Base-by-base conservation (phyloP, 2,797 vertebrate species). In the Acrocephalus scirpaceus region DNA sequence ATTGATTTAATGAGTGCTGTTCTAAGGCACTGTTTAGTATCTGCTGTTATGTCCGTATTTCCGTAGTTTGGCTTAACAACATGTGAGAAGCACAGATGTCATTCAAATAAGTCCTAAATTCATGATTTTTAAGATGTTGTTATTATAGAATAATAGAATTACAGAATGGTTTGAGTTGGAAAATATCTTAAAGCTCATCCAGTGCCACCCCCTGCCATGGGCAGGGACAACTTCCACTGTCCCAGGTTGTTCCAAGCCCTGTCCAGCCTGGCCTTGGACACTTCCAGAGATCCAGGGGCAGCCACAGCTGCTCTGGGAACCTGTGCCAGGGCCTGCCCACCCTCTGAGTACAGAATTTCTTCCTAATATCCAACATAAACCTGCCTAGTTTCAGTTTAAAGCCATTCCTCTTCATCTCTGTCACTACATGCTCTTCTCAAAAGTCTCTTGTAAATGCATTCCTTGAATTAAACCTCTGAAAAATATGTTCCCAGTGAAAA, bases 251-350 rank as follows among this genome's bases (percentile, higher is more conserved):
- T 74, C 47, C 61, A 47, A 80, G 20, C n/a, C 29, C 45, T 0
- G 0, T 73, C 53, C 61, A 61, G 0, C 54, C 47, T 48, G 54
- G 40, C 21, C 54, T 67, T 74, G 54, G 30, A 0, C 70, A 42
- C 4, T 74, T 0, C 21, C 77, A 67, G 54, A 26, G 40, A 27
- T 54, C 48, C 79, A 72, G 47, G 34, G 10, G 10, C 47, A 36
- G 10, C 40, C 54, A 16, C 61, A 74, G 40, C 30, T 81, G 0
- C 62, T 47, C 34, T 80, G 75, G 13, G 9, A 4, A 51, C 2
- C 32, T 77, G 7, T 51, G 5, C 51, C 44, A 58, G 16, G 17
- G 14, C 7, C 3, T 53, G 0, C 0, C 1, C 38, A 27, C 4
- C 17, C 38, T 71, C 2, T 7, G 6, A 58, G 13, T 4, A 2